phyloP scores from a whole-genome alignment of 1,140 invertebrate species.

The Oedothorax gibbosus region DNA sequence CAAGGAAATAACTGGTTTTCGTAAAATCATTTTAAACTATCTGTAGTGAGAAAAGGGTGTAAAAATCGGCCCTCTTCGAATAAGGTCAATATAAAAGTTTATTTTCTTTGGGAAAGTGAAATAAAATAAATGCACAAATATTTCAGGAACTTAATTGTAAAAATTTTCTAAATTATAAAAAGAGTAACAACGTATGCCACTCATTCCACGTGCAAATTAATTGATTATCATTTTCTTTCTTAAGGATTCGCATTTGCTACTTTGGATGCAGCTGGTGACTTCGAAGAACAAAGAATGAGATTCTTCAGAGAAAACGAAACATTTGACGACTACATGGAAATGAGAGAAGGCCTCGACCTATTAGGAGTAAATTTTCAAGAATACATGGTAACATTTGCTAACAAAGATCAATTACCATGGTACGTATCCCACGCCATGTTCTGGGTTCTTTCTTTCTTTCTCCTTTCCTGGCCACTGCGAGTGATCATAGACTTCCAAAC shows the following conservation, averaged over 20 bases:
- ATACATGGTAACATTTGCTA: slow-evolving; percentile 76
- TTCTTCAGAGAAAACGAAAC: slow-evolving; percentile 84
- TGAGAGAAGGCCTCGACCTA: slow-evolving; percentile 86
- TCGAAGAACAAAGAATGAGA: slow-evolving; percentile 83
- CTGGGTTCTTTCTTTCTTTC: slow-evolving; percentile 80
- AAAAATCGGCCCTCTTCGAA: too few species aligned
- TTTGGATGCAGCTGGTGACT: slow-evolving; percentile 72
- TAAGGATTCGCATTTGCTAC: slow-evolving; percentile 63
- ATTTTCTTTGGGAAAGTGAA: neutral
- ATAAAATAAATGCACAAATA: neutral
- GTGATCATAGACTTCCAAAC: slow-evolving; percentile 87
- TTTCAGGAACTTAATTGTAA: neutral
- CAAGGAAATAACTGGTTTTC: too few species aligned
- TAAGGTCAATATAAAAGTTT: too few species aligned
- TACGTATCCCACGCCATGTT: slow-evolving; percentile 77
- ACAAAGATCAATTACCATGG: slow-evolving; percentile 72
- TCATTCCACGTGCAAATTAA: neutral
- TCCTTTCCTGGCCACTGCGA: slow-evolving; percentile 86
- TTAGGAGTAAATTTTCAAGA: slow-evolving; percentile 79
- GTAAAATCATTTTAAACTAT: too few species aligned
- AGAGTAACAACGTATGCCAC: neutral
- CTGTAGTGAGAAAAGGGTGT: too few species aligned
- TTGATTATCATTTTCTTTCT: neutral
- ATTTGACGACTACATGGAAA: slow-evolving; percentile 91
- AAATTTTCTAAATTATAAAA: neutral